Evolutionary conservation across 1,140 invertebrate genomes (phyloP).

Genomic region (Drosophila arawakana): DNA sequence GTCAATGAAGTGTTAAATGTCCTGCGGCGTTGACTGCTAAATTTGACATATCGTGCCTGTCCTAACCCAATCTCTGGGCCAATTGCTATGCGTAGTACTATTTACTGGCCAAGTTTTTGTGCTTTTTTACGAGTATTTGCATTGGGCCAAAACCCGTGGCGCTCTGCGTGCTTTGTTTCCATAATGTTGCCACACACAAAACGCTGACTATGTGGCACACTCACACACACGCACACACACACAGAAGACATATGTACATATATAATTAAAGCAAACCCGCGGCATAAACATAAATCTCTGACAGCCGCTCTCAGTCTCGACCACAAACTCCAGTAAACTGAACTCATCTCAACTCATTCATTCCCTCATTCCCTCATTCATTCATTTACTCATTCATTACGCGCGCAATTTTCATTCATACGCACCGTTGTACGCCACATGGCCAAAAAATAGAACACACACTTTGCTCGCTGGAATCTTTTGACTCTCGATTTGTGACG

Average conservation of each 20-base stretch:
- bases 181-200: conserved; percentile 40
- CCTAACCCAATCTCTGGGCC: conserved; percentile 4
- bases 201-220: conserved; percentile 10
- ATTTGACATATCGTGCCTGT: conserved; percentile 17
- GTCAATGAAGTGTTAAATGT: conserved; percentile 80
- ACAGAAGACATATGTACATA: conserved; percentile 37
- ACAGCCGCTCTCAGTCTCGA: conserved; percentile 8
- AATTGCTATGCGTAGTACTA: conserved; percentile 6
- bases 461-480: conserved; percentile 11
- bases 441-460: conserved; percentile 2
- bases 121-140: conserved; percentile 60
- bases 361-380: background rate
- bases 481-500: conserved; percentile 2
- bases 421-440: conserved; percentile 63
- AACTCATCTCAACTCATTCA: conserved; percentile 20
- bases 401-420: conserved; percentile 51
- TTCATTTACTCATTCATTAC: conserved; percentile 73
- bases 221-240: conserved; percentile 23
- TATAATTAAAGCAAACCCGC: conserved; percentile 76
- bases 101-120: conserved; percentile 43
- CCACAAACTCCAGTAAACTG: background rate
- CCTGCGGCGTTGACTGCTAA: conserved; percentile 59
- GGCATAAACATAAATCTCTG: conserved; percentile 73
- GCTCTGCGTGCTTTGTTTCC: conserved; percentile 61
- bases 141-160: conserved; percentile 27